A percentile compares a stretch with the other conserved stretches of the same genome.
Evolutionary conservation across 2,888 invertebrate genomes (phyloP).

Genomic region (Hydriomena furcata): DNA sequence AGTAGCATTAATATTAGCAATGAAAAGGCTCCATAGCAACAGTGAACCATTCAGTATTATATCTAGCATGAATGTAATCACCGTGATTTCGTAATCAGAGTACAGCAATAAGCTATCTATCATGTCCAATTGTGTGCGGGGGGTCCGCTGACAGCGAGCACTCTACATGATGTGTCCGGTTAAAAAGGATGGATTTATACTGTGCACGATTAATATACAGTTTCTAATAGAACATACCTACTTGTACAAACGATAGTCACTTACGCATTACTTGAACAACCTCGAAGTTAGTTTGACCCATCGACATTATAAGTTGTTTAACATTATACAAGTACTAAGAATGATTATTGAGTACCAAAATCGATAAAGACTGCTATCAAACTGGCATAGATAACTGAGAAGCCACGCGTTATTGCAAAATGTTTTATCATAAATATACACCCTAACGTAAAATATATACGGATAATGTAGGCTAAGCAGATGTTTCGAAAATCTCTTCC

Average conservation of each 20-base stretch:
- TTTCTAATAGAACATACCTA: not conserved
- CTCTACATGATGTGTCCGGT: constrained; percentile 38
- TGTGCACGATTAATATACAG: constrained; percentile 17
- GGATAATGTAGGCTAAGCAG: constrained; percentile 1
- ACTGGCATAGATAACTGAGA: not conserved
- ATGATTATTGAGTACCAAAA: not conserved
- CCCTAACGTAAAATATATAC: not conserved
- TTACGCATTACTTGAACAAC: too few relatives aligned
- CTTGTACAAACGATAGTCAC: not conserved
- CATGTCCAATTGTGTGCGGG: constrained; percentile 52
- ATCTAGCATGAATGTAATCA: constrained; percentile 22
- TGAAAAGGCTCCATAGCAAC: constrained; percentile 15
- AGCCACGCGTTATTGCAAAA: not conserved
- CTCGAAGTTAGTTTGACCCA: too few relatives aligned
- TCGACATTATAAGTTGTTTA: too few relatives aligned
- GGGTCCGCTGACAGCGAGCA: constrained; percentile 42
- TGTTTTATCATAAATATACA: not conserved
- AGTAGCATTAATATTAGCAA: not conserved
- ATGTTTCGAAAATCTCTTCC: constrained; percentile 2
- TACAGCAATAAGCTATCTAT: constrained; percentile 51
- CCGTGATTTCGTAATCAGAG: constrained; percentile 30
- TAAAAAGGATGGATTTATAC: constrained; percentile 51
- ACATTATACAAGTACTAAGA: too few relatives aligned
- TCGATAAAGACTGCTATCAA: not conserved
- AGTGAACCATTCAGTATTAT: not conserved